These are phyloP conservation scores for Cataglyphis hispanica DNA, from an alignment of 1,140 invertebrate genomes.

Conservation along the genomic window DNA sequence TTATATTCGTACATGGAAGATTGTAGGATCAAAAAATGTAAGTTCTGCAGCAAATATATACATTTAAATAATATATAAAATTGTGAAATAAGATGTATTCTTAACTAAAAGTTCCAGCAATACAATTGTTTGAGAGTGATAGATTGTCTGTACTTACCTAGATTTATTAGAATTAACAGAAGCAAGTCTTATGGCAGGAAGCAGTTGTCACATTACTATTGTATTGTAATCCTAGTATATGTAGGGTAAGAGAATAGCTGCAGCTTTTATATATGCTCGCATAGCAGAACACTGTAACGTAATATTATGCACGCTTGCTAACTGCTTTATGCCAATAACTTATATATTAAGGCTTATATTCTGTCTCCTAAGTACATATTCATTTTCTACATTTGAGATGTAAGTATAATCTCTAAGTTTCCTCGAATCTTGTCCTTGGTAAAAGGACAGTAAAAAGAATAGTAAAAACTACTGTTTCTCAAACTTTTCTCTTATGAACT, in stretches of 20 bases:
- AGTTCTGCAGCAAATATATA: conserved; percentile 72
- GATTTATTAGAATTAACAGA: conserved; percentile 53
- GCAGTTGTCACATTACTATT: conserved; percentile 63
- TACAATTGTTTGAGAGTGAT: background rate
- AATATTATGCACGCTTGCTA: conserved; percentile 81
- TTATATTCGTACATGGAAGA: conserved; percentile 67
- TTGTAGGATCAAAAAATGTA: conserved; percentile 76
- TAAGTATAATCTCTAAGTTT: conserved; percentile 71
- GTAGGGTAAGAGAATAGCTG: conserved; percentile 79
- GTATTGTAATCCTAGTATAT: conserved; percentile 77
- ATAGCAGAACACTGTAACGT: conserved; percentile 81
- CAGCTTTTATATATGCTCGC: conserved; percentile 80
- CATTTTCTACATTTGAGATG: conserved; percentile 74
- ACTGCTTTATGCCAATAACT: conserved; percentile 83
- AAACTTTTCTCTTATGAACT: background rate
- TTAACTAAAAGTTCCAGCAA: background rate
- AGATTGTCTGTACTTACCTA: conserved; percentile 52
- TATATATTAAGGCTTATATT: conserved; percentile 81
- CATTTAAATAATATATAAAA: conserved; percentile 20
- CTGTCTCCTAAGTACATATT: conserved; percentile 71
- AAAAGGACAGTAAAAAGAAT: too few relatives aligned
- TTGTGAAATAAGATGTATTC: background rate
- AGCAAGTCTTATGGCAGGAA: conserved; percentile 64
- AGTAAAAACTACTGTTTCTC: background rate
- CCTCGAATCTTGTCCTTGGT: background rate